A percentile compares a stretch with the other conserved stretches of the same genome.
phyloP scores from a whole-genome alignment of 2,888 invertebrate genomes.

The Steinernema scapterisci region DNA sequence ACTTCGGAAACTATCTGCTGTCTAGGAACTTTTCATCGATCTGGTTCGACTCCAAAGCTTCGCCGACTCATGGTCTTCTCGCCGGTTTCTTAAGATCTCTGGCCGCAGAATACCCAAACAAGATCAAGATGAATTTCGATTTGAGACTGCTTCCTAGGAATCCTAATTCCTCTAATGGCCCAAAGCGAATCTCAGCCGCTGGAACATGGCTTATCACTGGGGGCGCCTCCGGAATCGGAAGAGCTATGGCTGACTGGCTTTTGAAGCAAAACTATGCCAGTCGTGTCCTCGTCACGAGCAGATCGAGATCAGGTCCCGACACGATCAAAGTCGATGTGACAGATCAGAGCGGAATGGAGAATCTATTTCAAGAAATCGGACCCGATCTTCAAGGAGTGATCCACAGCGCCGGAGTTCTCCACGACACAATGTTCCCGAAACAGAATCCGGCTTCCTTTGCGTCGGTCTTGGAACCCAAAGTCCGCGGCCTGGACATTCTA shows the following conservation, averaged over 20 bases:
- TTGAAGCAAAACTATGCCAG: conserved; percentile 37
- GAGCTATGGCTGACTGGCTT: conserved; percentile 52
- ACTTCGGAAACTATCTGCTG: conserved; percentile 1
- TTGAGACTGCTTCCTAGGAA: neutral
- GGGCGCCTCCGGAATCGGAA: conserved; percentile 61
- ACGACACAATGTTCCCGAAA: conserved; percentile 51
- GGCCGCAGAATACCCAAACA: conserved; percentile 39
- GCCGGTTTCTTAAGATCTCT: conserved; percentile 46
- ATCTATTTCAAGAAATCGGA: conserved; percentile 38
- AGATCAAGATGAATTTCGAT: conserved; percentile 27
- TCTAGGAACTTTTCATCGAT: neutral
- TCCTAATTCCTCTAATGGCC: neutral
- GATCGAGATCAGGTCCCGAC: neutral
- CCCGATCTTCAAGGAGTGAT: conserved; percentile 49
- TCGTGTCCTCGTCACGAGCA: neutral
- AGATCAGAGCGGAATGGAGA: conserved; percentile 39
- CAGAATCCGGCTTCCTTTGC: conserved; percentile 49
- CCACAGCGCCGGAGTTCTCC: conserved; percentile 59
- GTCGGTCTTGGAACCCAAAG: conserved; percentile 56
- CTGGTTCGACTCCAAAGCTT: neutral
- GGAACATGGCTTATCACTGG: conserved; percentile 58
- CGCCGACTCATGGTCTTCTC: conserved; percentile 35
- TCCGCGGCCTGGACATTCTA: conserved; percentile 48
- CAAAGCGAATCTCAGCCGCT: neutral
- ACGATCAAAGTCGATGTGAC: conserved; percentile 44